phyloP scores from a whole-genome alignment of 2,888 invertebrate genomes.

The Nomada fabriciana region DNA sequence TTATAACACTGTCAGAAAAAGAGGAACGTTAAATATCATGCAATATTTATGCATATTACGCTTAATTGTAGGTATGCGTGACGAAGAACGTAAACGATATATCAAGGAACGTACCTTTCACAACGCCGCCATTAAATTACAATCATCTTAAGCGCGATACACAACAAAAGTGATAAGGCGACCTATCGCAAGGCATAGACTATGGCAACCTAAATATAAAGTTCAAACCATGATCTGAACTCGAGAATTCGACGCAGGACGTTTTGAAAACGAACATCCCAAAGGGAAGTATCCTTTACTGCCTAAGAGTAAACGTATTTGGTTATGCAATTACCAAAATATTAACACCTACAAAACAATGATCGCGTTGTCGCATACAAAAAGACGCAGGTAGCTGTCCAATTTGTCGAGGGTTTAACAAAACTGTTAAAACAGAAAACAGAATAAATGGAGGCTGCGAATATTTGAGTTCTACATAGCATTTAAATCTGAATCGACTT shows the following conservation, averaged over 20 bases:
- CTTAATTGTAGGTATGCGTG: slow-evolving; percentile 45
- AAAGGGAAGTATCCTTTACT: too few species aligned
- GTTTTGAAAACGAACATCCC: too few species aligned
- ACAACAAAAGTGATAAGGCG: slow-evolving; percentile 30
- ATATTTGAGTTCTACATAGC: neutral
- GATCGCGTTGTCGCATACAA: too few species aligned
- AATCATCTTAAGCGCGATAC: slow-evolving; percentile 15
- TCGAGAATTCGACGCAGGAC: neutral
- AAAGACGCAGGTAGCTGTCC: too few species aligned
- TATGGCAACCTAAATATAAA: slow-evolving; percentile 7
- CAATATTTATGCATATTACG: slow-evolving; percentile 40
- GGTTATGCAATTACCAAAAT: too few species aligned
- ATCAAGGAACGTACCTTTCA: slow-evolving; percentile 18
- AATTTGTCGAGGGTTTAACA: neutral
- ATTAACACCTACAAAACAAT: too few species aligned
- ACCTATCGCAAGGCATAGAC: slow-evolving; percentile 11
- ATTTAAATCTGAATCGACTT: neutral
- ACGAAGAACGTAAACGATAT: slow-evolving; percentile 31
- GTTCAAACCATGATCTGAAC: neutral
- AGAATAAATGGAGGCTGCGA: neutral
- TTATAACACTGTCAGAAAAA: slow-evolving; percentile 15
- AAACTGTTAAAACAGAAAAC: neutral
- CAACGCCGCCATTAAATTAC: slow-evolving; percentile 7
- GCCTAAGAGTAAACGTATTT: too few species aligned
- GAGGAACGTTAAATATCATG: slow-evolving; percentile 28